Evolutionary conservation across 2,888 invertebrate genomes (phyloP).

Genomic region (Plemyria rubiginata): DNA sequence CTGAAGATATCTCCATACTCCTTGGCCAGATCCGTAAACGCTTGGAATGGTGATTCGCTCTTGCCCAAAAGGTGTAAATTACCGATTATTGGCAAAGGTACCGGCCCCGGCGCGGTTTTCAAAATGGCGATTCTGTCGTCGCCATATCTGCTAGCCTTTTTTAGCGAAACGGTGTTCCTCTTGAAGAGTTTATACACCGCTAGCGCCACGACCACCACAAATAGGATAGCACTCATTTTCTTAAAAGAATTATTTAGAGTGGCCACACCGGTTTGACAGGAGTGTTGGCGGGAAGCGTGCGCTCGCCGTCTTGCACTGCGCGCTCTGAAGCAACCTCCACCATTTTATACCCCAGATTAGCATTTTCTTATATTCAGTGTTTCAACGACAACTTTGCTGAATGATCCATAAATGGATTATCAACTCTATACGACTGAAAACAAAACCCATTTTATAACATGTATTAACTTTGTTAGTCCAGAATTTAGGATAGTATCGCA

Average conservation of each 20-base stretch:
- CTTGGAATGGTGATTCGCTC: conserved; percentile 88
- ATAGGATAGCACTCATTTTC: conserved; percentile 75
- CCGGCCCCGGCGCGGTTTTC: conserved; percentile 87
- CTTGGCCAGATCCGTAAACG: conserved; percentile 88
- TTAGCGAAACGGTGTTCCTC: conserved; percentile 53
- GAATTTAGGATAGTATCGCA: conserved; percentile 21
- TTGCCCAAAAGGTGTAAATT: conserved; percentile 88
- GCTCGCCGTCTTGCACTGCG: conserved; percentile 55
- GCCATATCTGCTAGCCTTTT: conserved; percentile 56
- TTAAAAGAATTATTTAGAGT: conserved; percentile 69
- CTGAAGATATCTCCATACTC: conserved; percentile 90
- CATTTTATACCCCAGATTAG: conserved; percentile 57
- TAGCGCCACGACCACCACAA: conserved; percentile 56
- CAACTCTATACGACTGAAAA: not conserved
- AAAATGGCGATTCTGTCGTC: conserved; percentile 51
- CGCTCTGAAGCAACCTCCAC: conserved; percentile 23
- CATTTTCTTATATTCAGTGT: conserved; percentile 44
- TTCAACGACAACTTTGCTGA: conserved; percentile 4
- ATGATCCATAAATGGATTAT: conserved; percentile 8
- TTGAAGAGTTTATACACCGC: conserved; percentile 65
- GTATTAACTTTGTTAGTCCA: not conserved
- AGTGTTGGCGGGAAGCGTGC: conserved; percentile 64
- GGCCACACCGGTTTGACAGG: conserved; percentile 60
- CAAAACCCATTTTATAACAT: not conserved
- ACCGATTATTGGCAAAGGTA: conserved; percentile 88